Evolutionary conservation across 2,888 invertebrate species (phyloP).

Genomic region (Tethea ocularis): DNA sequence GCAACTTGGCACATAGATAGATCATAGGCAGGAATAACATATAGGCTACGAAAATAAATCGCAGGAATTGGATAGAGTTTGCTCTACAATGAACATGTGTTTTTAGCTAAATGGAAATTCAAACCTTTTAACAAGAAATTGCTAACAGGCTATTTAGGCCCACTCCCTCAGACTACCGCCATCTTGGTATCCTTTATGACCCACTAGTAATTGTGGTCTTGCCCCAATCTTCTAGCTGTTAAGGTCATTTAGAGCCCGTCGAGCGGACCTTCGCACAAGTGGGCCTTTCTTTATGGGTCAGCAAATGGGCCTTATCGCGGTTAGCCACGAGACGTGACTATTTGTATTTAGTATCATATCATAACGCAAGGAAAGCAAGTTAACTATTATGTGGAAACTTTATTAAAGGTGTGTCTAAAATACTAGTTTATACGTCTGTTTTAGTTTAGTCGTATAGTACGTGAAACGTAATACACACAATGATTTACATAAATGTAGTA

Average conservation of each 20-base stretch:
- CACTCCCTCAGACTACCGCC: background rate
- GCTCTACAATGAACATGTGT: background rate
- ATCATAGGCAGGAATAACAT: too few species aligned
- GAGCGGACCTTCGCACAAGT: background rate
- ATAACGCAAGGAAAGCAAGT: background rate
- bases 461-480: too few species aligned
- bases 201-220: conserved; percentile 1
- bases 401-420: background rate
- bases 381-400: background rate
- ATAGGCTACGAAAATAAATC: too few species aligned
- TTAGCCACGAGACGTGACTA: background rate
- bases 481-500: too few species aligned
- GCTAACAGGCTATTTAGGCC: background rate
- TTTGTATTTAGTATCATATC: background rate
- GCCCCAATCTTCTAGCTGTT: background rate
- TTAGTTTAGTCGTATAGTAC: too few species aligned
- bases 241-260: conserved; percentile 3
- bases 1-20: too few species aligned
- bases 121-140: background rate
- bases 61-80: too few species aligned
- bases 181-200: background rate
- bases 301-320: background rate
- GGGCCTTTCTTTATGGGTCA: background rate
- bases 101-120: background rate
- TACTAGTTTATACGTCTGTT: background rate